Conservation (phyloP, 2,113 vertebrate genomes). For the Campylorhamphus procurvoides region DNA sequence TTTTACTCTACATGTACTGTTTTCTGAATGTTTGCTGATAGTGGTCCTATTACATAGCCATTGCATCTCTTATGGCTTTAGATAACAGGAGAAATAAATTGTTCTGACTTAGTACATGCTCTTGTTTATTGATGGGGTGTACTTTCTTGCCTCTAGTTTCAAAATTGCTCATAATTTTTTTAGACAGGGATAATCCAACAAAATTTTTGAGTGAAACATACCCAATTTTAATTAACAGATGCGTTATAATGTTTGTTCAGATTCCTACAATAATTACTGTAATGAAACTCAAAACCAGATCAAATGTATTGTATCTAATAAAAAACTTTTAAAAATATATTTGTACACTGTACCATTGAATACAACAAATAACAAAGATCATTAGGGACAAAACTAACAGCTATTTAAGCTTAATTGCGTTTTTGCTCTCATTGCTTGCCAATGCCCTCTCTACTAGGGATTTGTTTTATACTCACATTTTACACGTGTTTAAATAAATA, state of each 20-base stretch:
- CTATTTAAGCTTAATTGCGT: neutral
- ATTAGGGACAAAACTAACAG: neutral
- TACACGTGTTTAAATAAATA: neutral
- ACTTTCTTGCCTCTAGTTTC: neutral
- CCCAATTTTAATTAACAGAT: neutral
- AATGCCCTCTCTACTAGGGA: neutral
- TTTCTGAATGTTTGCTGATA: neutral
- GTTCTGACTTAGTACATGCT: neutral
- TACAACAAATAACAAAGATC: neutral
- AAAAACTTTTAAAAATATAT: neutral
- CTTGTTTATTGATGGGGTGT: neutral
- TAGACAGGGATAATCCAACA: neutral
- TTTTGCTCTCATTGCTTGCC: neutral
- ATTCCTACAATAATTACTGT: neutral
- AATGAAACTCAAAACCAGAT: slow-evolving; percentile 2
- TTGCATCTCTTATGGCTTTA: neutral
- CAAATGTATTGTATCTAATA: neutral
- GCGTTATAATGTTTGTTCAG: neutral
- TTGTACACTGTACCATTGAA: neutral
- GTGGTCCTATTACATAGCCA: neutral
- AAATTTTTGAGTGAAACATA: neutral
- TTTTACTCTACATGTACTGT: neutral
- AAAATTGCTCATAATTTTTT: neutral
- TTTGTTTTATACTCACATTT: neutral
- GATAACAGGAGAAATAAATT: neutral